Evolutionary conservation across 2,113 vertebrate species (phyloP).

Genomic region (Zosterops japonicus): DNA sequence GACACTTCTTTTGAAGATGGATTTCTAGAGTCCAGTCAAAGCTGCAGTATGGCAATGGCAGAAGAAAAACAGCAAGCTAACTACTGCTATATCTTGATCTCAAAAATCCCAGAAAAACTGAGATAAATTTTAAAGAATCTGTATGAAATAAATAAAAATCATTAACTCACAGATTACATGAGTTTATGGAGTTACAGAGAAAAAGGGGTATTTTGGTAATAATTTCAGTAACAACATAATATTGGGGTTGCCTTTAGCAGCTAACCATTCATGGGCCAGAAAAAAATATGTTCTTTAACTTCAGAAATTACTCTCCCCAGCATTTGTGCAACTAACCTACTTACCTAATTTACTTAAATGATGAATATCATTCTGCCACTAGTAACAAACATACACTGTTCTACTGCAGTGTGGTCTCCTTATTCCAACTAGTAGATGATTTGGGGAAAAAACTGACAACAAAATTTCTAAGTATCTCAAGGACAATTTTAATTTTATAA

Average conservation of each 20-base stretch:
- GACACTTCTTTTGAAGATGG: neutral
- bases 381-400: neutral
- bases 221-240: neutral
- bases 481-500: slow-evolving; percentile 7
- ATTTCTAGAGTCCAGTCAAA: neutral
- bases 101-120: neutral
- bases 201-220: neutral
- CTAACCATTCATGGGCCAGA: neutral
- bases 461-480: neutral
- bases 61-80: neutral
- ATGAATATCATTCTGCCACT: neutral
- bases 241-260: neutral
- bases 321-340: neutral
- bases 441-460: neutral
- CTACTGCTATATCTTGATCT: neutral
- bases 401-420: neutral
- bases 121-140: neutral
- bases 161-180: neutral
- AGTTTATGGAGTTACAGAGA: neutral
- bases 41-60: neutral
- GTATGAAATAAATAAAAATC: neutral
- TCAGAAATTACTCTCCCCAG: neutral
- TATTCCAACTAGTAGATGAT: neutral
- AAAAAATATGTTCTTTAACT: neutral
- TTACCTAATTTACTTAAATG: neutral